Conservation (phyloP, 2,113 vertebrate species). For the Rhombomys opimus region DNA sequence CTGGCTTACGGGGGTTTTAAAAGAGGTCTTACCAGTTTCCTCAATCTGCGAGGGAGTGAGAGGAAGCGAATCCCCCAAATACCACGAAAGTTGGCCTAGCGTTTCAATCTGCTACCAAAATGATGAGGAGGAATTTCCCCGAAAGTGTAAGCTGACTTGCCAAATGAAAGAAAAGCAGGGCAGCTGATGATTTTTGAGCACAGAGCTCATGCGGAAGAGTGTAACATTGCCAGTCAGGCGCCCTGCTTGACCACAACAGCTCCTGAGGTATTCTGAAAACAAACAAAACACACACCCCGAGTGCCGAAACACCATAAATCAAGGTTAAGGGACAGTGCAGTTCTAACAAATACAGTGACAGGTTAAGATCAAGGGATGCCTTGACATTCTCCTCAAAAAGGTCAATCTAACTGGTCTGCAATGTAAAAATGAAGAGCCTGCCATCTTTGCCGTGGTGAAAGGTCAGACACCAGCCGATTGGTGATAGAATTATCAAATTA, state of each 20-base stretch:
- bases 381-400: conserved; percentile 98
- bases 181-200: neutral
- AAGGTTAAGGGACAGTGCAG: conserved; percentile 92
- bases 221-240: conserved; percentile 59
- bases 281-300: conserved; percentile 77
- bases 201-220: neutral
- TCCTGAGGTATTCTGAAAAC: conserved; percentile 76
- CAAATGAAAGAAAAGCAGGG: conserved; percentile 54
- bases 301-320: conserved; percentile 86
- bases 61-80: neutral
- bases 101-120: conserved; percentile 59
- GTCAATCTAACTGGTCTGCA: conserved; percentile 94
- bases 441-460: conserved; percentile 98
- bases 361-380: conserved; percentile 93
- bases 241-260: conserved; percentile 18
- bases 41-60: conserved; percentile 27
- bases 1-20: conserved; percentile 41
- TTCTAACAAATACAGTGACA: conserved; percentile 95
- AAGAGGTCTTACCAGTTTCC: conserved; percentile 41
- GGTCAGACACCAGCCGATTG: conserved; percentile 99
- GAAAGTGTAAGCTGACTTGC: conserved; percentile 47
- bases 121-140: neutral
- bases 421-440: conserved; percentile 94
- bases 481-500: conserved; percentile 99
- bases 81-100: neutral